phyloP scores from a whole-genome alignment of 2,113 vertebrate genomes.

The Zosterops japonicus region DNA sequence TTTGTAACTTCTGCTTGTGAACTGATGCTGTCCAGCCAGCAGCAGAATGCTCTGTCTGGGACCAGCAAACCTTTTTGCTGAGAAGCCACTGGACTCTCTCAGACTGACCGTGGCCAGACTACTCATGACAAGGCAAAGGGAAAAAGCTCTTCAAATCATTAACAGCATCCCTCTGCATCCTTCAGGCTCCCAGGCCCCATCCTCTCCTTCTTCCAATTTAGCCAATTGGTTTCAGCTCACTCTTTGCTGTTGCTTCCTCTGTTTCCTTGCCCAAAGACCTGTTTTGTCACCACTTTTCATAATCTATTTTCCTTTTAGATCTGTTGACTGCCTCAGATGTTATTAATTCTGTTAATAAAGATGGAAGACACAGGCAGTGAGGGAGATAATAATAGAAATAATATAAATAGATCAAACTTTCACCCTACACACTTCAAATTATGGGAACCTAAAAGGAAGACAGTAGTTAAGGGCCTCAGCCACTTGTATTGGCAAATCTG shows the following conservation, averaged over 20 bases:
- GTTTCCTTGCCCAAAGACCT: background rate
- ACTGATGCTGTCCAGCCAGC: background rate
- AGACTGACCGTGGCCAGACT: background rate
- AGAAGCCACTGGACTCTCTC: background rate
- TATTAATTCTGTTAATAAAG: background rate
- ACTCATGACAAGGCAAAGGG: background rate
- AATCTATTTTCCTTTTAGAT: background rate
- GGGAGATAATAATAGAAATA: background rate
- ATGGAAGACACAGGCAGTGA: background rate
- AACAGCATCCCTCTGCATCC: background rate
- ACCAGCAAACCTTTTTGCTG: background rate
- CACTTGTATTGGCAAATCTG: constrained; percentile 50
- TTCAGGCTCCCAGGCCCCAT: background rate
- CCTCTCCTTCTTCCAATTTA: background rate
- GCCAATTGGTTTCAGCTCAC: background rate
- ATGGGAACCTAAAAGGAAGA: background rate
- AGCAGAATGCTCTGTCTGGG: background rate
- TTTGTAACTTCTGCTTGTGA: background rate
- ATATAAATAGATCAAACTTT: constrained; percentile 3
- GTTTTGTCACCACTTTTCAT: background rate
- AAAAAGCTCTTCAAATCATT: background rate
- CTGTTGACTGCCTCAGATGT: background rate
- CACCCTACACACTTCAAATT: background rate
- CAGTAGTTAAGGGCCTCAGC: background rate
- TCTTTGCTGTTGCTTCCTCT: background rate